Base-by-base conservation (phyloP, 2,888 invertebrate species). In the Drosophila testacea region DNA sequence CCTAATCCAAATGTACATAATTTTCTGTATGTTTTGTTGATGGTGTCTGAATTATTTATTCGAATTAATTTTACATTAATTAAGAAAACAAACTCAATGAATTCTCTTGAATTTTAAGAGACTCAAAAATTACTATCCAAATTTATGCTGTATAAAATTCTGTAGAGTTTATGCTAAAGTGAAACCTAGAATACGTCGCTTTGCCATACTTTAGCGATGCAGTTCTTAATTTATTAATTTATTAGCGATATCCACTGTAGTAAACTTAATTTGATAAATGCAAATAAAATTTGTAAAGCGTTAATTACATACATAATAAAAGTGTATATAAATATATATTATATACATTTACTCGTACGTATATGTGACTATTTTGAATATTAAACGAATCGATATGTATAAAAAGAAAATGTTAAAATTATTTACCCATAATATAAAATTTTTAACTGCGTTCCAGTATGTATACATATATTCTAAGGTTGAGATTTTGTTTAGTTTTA, bases 291-390 rank as follows among this genome's bases (percentile, higher is more conserved):
- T 60, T 73, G 70, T 78, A 70, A 78, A 78, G 63, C 79, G 77
- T 78, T 77, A 68, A 64, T 71, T 77, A 75, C 72, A 77, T 76
- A 56, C 54, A 60, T 74, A 64, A 69, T 57, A 16, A n/a, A 46
- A 36, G 32, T 66, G 39, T 59, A 63, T 51, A 41, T 66, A 38
- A 22, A 55, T 52, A 52, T 62, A 50, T 59, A 38, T 50, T 39
- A 46, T 41, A 69, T 48, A 52, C 56, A 62, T 66, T 67, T 36
- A 59, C 48, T 36, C 32, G 54, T 52, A 39, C 38, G 42, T 27
- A 59, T 70, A 71, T 74, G 36, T 57, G 34, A 75, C 52, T 76
- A 76, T 42, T 63, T 76, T 52, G 50, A 73, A 30, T 62, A 60
- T 56, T 60, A 42, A 64, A 64, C 38, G 34, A 69, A 64, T 50